These are phyloP conservation scores for Drosophila emarginata DNA, from an alignment of 2,888 invertebrate genomes.

Conservation along the genomic window DNA sequence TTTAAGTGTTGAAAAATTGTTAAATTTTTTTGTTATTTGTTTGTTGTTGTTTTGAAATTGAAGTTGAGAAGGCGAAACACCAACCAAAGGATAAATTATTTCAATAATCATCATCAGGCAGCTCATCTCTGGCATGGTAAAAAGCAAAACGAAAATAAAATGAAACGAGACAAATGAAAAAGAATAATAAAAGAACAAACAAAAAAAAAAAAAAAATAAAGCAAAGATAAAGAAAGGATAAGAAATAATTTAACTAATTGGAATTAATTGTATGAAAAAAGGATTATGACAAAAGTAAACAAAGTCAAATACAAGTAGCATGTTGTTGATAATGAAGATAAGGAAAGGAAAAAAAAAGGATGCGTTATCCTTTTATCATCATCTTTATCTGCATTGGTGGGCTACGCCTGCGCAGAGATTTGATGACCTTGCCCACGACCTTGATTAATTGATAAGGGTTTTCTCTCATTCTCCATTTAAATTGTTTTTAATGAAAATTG, in stretches of 20 bases:
- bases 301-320: background rate
- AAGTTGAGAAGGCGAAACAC: background rate
- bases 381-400: too few species aligned
- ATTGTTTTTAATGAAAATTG: constrained; percentile 41
- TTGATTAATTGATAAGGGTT: constrained; percentile 53
- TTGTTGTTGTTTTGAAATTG: background rate
- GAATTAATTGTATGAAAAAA: constrained; percentile 3
- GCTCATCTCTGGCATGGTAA: constrained; percentile 4
- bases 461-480: background rate
- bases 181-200: background rate
- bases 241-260: constrained; percentile 7
- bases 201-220: background rate
- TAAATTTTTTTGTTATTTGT: background rate
- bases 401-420: constrained; percentile 35
- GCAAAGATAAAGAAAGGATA: background rate
- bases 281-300: background rate
- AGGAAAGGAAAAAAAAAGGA: background rate
- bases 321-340: too few species aligned
- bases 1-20: background rate
- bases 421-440: constrained; percentile 36
- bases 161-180: background rate
- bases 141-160: background rate
- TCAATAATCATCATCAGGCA: background rate
- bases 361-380: background rate
- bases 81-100: background rate